Evolutionary conservation across 2,888 invertebrate genomes (phyloP), one percentile per base, ranked within the genome.

Genomic region (Griposia aprilina): DNA sequence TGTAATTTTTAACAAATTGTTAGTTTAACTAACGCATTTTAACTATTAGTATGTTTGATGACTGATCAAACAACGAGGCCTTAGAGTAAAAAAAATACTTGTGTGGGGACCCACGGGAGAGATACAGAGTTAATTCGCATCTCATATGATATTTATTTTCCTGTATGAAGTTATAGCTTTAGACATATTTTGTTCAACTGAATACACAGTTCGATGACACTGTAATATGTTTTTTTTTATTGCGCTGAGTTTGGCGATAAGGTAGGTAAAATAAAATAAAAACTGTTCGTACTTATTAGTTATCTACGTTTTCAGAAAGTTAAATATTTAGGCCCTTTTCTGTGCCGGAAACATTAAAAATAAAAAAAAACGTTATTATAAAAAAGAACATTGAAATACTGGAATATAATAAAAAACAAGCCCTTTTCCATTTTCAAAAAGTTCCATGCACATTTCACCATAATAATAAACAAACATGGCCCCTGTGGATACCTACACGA

Each of bases 91-190:
- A 59, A 59, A 80, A 81, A 60, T 75, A 84, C 72, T 80, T 70
- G 65, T 67, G 69, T 30, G 52, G 11, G 57, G 48, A 20, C 85
- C 73, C 85, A 59, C 41, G 83, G 85, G 83, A 76, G 55, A 52
- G 30, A 67, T 71, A 55, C 62, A 52, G 63, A 59, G 41, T 66
- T 72, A 74, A 69, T 65, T 70, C 70, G 50, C 50, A 50, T 75
- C n/a, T 72, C n/a, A 11, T 26, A 68, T 65, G 15, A 23, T 60
- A 72, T 69, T 30, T 83, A 59, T 57, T 75, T 59, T 65, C 45
- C 17, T 45, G 23, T 67, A 63, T 36, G 15, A 76, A 82, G 23
- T 65, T 69, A 60, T 70, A 8, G 52, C 20, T 67, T n/a, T 15
- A 55, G 20, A 62, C 6, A 50, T 74, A n/a, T 71, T 74, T 50